These are phyloP conservation scores for Parapristionchus giblindavisi DNA, from an alignment of 2,888 invertebrate species.

Conservation along the genomic window DNA sequence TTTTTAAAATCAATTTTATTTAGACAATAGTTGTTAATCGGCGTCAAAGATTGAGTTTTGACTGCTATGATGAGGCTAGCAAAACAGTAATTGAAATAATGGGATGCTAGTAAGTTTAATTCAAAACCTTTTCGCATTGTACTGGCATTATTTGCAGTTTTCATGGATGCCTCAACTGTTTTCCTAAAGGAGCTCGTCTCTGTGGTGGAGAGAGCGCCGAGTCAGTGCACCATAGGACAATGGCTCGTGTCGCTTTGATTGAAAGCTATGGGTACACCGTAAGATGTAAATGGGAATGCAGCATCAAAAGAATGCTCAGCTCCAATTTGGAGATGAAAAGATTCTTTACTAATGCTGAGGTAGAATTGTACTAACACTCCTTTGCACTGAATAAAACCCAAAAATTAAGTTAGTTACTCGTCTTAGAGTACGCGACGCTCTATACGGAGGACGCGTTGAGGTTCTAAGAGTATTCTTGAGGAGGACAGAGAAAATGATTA, in stretches of 20 bases:
- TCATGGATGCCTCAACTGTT: no score
- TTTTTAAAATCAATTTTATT: no score
- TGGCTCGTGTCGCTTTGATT: not conserved
- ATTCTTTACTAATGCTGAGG: not conserved
- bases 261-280: not conserved
- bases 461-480: not conserved
- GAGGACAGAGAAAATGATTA: not conserved
- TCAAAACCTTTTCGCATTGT: no score
- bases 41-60: not conserved
- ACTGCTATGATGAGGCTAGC: not conserved
- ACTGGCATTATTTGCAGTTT: no score
- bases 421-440: not conserved
- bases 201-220: slow-evolving; percentile 9
- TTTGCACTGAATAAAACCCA: not conserved
- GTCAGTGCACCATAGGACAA: not conserved
- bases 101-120: not conserved
- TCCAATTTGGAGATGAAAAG: not conserved
- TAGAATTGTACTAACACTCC: not conserved
- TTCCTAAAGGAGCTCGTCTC: not conserved
- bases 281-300: not conserved
- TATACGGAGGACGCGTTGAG: slow-evolving; percentile 4
- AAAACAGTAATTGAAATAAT: not conserved
- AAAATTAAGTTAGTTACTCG: not conserved
- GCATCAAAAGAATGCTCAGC: not conserved
- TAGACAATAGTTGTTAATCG: not conserved